phyloP scores from a whole-genome alignment of 2,113 vertebrate genomes.

The Salvator merianae region DNA sequence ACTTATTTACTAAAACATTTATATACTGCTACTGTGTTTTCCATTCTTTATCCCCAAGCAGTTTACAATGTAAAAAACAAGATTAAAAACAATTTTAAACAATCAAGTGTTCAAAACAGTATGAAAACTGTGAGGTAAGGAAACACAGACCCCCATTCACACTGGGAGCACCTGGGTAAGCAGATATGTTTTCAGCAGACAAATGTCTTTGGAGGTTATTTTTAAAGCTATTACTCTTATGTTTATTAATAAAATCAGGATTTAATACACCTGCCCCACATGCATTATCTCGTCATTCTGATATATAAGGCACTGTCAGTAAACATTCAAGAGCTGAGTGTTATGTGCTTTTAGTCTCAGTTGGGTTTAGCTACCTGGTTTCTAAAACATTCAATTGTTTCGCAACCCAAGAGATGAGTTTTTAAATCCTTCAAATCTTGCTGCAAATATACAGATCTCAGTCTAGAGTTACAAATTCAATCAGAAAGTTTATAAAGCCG shows the following conservation, averaged over 20 bases:
- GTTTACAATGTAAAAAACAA: too few species aligned
- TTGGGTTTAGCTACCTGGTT: slow-evolving; percentile 59
- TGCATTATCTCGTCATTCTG: slow-evolving; percentile 67
- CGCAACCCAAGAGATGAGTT: slow-evolving; percentile 62
- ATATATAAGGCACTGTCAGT: slow-evolving; percentile 65
- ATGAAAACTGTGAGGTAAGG: too few species aligned
- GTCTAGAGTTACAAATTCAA: slow-evolving; percentile 69
- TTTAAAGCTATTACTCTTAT: slow-evolving; percentile 65
- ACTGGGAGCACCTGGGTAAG: too few species aligned
- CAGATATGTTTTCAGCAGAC: slow-evolving; percentile 47
- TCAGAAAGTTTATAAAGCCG: slow-evolving; percentile 64
- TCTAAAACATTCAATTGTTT: slow-evolving; percentile 61
- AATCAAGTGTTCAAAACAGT: too few species aligned
- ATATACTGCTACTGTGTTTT: too few species aligned
- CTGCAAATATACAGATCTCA: slow-evolving; percentile 62
- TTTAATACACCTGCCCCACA: slow-evolving; percentile 71
- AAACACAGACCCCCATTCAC: too few species aligned
- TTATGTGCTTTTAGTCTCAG: slow-evolving; percentile 66
- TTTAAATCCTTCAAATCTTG: slow-evolving; percentile 67
- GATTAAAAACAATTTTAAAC: too few species aligned
- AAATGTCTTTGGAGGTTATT: slow-evolving; percentile 61
- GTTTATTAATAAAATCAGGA: slow-evolving; percentile 70
- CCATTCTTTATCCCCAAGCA: too few species aligned
- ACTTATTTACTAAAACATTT: too few species aligned
- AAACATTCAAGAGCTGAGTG: slow-evolving; percentile 61